phyloP scores from a whole-genome alignment of 2,797 vertebrate species.

The Acipenser transmontanus region DNA sequence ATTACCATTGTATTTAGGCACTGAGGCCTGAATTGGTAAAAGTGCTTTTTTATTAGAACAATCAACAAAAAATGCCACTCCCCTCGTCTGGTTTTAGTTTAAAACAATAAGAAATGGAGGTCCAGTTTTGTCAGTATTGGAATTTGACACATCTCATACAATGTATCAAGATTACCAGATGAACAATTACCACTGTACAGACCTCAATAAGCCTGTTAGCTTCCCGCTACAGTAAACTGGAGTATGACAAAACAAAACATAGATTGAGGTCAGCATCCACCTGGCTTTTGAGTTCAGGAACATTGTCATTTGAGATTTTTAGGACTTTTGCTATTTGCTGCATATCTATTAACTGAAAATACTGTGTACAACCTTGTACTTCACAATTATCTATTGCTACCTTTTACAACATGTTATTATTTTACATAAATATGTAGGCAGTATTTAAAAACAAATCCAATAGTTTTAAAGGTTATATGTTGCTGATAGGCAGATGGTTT shows the following conservation, averaged over 20 bases:
- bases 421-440: constrained; percentile 40
- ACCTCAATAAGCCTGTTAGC: constrained; percentile 62
- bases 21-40: constrained; percentile 38
- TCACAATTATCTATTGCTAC: constrained; percentile 2
- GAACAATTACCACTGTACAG: constrained; percentile 90
- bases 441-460: constrained; percentile 18
- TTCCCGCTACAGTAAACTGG: constrained; percentile 62
- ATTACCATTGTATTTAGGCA: constrained; percentile 31
- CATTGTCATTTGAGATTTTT: constrained; percentile 24
- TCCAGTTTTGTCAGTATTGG: not conserved
- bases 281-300: constrained; percentile 61
- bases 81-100: constrained; percentile 7
- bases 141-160: constrained; percentile 22
- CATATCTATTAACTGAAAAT: constrained; percentile 33
- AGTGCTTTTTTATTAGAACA: constrained; percentile 44
- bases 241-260: constrained; percentile 52
- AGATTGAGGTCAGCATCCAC: constrained; percentile 67
- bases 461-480: constrained; percentile 30
- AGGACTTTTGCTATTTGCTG: too few relatives aligned
- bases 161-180: constrained; percentile 61
- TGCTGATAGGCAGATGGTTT: constrained; percentile 8
- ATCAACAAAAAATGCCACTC: constrained; percentile 40
- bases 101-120: not conserved
- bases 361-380: constrained; percentile 5
- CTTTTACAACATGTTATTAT: constrained; percentile 32